These are phyloP conservation scores for Myripristis murdjan DNA, from an alignment of 2,797 vertebrate genomes.

Conservation along the genomic window DNA sequence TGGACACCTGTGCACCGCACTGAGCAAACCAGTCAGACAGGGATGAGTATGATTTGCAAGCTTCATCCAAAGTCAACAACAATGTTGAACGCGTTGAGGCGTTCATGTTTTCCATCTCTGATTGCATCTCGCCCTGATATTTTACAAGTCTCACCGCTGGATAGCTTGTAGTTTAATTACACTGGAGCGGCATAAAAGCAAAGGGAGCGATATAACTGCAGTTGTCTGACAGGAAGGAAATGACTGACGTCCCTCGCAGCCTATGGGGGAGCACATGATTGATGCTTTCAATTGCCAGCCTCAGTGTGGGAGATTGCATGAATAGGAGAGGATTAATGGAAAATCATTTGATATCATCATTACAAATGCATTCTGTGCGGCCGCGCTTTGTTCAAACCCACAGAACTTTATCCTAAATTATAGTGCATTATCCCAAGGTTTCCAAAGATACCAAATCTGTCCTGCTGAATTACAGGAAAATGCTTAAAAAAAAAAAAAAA, in stretches of 20 bases:
- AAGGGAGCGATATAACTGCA: not conserved
- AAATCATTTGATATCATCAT: constrained; percentile 5
- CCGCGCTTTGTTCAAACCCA: too few species aligned
- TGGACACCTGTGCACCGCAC: constrained; percentile 37
- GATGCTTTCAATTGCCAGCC: constrained; percentile 25
- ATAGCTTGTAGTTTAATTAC: constrained; percentile 32
- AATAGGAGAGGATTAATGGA: not conserved
- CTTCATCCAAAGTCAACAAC: constrained; percentile 67
- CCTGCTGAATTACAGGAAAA: too few species aligned
- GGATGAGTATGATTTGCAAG: constrained; percentile 42
- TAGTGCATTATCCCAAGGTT: too few species aligned
- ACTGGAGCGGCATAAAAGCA: constrained; percentile 9
- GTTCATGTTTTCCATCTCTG: constrained; percentile 47
- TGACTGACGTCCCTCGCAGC: not conserved
- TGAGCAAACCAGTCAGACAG: constrained; percentile 34
- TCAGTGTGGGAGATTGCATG: not conserved
- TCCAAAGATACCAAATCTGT: too few species aligned
- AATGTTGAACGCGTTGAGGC: constrained; percentile 33
- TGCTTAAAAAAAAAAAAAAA: too few species aligned
- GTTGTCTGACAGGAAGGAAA: not conserved
- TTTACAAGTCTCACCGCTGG: constrained; percentile 7
- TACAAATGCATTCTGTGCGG: too few species aligned
- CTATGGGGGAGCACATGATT: constrained; percentile 1
- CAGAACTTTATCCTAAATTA: too few species aligned
- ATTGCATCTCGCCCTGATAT: constrained; percentile 40